Conservation (phyloP, 2,797 vertebrate genomes). For the Enteromius thamalakanensis region DNA sequence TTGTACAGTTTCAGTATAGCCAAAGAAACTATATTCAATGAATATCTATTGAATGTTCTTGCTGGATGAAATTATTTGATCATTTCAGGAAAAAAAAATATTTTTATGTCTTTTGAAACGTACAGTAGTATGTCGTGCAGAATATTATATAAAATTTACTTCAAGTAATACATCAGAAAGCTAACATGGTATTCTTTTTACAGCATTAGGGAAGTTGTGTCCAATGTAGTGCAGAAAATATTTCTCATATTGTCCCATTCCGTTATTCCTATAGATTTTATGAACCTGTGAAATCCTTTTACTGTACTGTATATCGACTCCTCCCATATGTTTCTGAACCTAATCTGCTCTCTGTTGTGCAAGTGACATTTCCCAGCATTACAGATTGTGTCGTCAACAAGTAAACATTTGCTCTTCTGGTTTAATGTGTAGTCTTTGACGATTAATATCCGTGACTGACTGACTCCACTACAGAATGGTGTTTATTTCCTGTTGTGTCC, state of each 20-base stretch:
- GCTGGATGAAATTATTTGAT: not conserved
- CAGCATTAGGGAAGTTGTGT: not conserved
- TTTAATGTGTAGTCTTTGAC: constrained; percentile 12
- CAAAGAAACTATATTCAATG: not conserved
- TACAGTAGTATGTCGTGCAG: not conserved
- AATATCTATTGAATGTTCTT: not conserved
- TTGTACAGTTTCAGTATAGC: too few relatives aligned
- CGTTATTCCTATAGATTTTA: not conserved
- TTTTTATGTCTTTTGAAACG: not conserved
- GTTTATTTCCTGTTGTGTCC: constrained; percentile 16
- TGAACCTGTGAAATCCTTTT: not conserved
- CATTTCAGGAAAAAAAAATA: not conserved
- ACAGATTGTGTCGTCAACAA: not conserved
- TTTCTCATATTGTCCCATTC: not conserved
- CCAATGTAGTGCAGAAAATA: not conserved
- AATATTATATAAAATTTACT: not conserved
- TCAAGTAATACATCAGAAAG: not conserved
- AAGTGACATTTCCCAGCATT: constrained; percentile 6
- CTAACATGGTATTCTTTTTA: not conserved
- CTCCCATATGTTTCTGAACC: not conserved
- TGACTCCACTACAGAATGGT: not conserved
- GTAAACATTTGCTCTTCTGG: constrained; percentile 24
- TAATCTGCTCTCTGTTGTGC: not conserved
- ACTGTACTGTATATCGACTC: not conserved
- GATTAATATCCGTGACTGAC: not conserved